Percentiles rank a stretch among this genome's conserved stretches.
Evolutionary conservation across 1,140 invertebrate genomes (phyloP).

Genomic region (Zaprionus inermis): DNA sequence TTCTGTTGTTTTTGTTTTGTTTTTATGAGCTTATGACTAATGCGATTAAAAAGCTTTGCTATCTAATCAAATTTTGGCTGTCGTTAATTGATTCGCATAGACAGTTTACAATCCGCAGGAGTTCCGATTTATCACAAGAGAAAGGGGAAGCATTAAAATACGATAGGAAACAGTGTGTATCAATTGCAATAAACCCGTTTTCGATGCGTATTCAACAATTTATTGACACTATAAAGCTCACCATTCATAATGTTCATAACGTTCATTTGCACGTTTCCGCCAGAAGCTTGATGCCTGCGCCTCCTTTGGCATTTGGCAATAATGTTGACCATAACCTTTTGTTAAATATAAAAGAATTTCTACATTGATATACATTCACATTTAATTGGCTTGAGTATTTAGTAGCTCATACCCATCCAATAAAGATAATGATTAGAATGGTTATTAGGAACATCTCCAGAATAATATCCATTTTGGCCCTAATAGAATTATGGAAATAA

Average conservation of each 20-base stretch:
- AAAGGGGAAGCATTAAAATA: neutral
- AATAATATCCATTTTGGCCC: neutral
- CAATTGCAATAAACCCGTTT: neutral
- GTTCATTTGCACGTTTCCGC: neutral
- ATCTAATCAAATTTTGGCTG: conserved; percentile 11
- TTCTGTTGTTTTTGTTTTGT: neutral
- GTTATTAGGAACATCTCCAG: neutral
- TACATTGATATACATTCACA: neutral
- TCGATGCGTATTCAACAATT: neutral
- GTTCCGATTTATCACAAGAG: neutral
- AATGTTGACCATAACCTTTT: neutral
- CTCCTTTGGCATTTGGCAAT: neutral
- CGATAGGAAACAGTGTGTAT: neutral
- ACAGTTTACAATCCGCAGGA: neutral
- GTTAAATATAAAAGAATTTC: neutral
- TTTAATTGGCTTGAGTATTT: neutral
- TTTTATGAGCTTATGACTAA: conserved; percentile 7
- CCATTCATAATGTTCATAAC: neutral
- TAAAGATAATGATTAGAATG: neutral
- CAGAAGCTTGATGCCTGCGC: neutral
- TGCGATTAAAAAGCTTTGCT: conserved; percentile 3
- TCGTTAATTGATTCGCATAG: neutral
- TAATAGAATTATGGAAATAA: neutral
- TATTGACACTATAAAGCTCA: conserved; percentile 1
- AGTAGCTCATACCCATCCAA: neutral